These are phyloP conservation scores for Anguilla pacifica DNA, from an alignment of 2,797 vertebrate genomes.

Conservation along the genomic window DNA sequence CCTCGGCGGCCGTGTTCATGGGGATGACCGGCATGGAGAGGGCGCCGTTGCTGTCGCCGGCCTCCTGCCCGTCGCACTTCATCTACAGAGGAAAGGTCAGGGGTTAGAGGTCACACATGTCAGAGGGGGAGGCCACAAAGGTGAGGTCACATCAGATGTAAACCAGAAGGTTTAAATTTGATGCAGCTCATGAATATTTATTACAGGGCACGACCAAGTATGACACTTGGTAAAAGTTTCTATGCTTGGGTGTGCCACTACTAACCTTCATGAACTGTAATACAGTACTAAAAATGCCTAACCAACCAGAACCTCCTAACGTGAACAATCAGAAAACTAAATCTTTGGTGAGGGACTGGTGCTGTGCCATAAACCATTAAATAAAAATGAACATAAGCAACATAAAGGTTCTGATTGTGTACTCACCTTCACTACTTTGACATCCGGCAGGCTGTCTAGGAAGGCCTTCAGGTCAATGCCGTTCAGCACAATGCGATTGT, in stretches of 20 bases:
- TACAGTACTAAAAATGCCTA: no score
- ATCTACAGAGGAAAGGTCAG: conserved; percentile 71
- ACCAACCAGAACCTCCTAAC: no score
- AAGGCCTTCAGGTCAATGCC: conserved; percentile 98
- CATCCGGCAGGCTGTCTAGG: conserved; percentile 95
- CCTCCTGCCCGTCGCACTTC: conserved; percentile 92
- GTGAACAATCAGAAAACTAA: no score
- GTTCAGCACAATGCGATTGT: conserved; percentile 97
- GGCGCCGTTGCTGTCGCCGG: conserved; percentile 81
- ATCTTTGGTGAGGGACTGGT: not conserved
- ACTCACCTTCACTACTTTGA: conserved; percentile 95
- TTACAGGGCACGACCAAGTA: not conserved
- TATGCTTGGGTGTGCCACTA: not conserved
- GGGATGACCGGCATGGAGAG: conserved; percentile 98
- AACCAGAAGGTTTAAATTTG: not conserved
- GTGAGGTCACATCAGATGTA: conserved; percentile 15
- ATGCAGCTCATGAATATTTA: not conserved
- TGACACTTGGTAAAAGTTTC: not conserved
- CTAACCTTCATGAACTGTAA: not conserved
- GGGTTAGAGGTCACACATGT: not conserved
- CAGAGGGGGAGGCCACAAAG: not conserved
- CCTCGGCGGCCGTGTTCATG: conserved; percentile 98
- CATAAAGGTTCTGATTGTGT: not conserved
- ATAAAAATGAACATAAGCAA: not conserved
- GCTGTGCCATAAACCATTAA: not conserved